Evolutionary conservation across 2,797 vertebrate genomes (phyloP).

Genomic region (Pitangus sulphuratus): DNA sequence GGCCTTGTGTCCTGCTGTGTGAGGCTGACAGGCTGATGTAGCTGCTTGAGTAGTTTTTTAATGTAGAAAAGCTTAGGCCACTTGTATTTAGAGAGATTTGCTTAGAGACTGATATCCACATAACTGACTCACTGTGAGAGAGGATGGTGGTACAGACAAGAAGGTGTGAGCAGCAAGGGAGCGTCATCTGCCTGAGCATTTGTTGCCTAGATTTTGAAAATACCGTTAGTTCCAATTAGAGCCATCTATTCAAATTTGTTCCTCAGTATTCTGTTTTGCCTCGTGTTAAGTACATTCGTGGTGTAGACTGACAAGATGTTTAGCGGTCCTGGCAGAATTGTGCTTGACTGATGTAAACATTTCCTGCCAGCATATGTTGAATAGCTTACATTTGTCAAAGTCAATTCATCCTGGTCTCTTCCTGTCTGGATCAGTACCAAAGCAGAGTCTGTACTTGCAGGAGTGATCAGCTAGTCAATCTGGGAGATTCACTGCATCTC

Average conservation of each 20-base stretch:
- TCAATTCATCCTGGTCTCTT: conserved; percentile 24
- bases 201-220: neutral
- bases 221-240: neutral
- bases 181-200: neutral
- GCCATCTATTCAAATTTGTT: neutral
- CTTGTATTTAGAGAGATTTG: neutral
- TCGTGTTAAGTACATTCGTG: neutral
- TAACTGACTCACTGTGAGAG: neutral
- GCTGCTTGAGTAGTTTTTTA: neutral
- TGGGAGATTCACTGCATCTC: neutral
- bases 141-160: neutral
- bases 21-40: neutral
- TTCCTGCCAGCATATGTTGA: conserved; percentile 51
- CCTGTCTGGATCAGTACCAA: conserved; percentile 17
- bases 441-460: neutral
- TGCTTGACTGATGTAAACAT: conserved; percentile 56
- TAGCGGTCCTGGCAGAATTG: conserved; percentile 35
- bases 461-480: neutral
- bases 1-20: neutral
- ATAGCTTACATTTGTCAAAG: conserved; percentile 59
- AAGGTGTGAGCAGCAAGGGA: neutral
- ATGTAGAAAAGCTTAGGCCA: neutral
- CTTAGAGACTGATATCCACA: neutral
- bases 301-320: conserved; percentile 43
- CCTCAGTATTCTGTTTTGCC: conserved; percentile 2